Evolutionary conservation across 2,113 vertebrate species (phyloP), one percentile per base, ranked within the genome.

Genomic region (Marmota flaviventris): DNA sequence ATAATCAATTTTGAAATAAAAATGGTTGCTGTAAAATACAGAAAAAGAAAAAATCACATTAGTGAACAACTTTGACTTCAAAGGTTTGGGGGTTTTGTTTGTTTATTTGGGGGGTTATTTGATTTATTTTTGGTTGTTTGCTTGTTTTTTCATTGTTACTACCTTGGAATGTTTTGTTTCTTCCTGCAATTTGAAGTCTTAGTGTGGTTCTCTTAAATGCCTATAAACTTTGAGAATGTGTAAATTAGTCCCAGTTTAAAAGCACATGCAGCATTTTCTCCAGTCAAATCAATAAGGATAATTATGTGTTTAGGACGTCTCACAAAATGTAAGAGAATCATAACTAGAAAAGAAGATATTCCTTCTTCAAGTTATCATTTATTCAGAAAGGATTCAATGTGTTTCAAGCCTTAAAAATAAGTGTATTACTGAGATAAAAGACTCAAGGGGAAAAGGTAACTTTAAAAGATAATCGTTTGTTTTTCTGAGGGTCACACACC

Each of bases 211-310:
- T 85, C 95, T 96, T 95, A 87, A 96, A 93, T 95, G 82, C 88
- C 96, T 88, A 61, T 93, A 91, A 97, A 95, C 77, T 91, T 91
- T 51, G 48, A 77, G 95, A 98, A 96, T 89, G 90, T 95, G 81
- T 97, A 94, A 96, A 96, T 95, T 95, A 94, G 82, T 89, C 84
- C 73, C 70, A 95, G 14, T 96, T 97, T 97, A 42, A 97, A 94
- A 96, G 91, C 27, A 84, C 29, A 96, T 73, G 85, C 63, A 95
- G 20, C 51, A 25, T 97, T 96, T 95, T 93, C 85, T 97, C 6
- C 69, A 88, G 53, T 53, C 83, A 89, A 95, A 89, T 84, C 96
- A 96, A 96, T 25, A 65, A 51, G 72, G 89, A 87, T 96, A 92
- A 97, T 94, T 97, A 77, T 93, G 93, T 98, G 93, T 92, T 91